These are phyloP conservation scores for Argya squamiceps DNA, from an alignment of 2,797 vertebrate species.

Conservation along the genomic window DNA sequence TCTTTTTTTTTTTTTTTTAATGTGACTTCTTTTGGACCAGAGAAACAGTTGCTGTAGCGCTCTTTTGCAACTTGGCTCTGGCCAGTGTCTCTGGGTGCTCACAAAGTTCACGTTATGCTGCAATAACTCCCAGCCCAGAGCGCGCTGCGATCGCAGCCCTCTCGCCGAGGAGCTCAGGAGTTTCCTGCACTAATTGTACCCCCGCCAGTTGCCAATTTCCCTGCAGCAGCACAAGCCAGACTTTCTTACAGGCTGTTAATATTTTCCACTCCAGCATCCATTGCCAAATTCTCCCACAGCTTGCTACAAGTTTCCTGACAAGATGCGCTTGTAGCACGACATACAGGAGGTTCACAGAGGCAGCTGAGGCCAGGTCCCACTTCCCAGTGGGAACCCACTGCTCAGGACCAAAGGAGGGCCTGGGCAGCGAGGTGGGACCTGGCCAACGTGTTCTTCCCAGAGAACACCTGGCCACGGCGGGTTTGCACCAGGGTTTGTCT, in stretches of 20 bases:
- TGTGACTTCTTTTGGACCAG: conserved; percentile 8
- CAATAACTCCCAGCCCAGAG: neutral
- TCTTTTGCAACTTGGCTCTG: conserved; percentile 57
- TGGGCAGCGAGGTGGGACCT: neutral
- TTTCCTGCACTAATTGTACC: conserved; percentile 63
- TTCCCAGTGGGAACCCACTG: neutral
- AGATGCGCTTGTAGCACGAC: conserved; percentile 38
- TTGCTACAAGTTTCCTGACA: conserved; percentile 70
- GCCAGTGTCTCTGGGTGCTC: neutral
- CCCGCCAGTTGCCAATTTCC: conserved; percentile 62
- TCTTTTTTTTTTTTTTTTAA: neutral
- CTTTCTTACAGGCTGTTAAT: conserved; percentile 69
- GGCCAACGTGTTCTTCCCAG: neutral
- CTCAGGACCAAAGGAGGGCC: neutral
- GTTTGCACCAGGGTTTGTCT: neutral
- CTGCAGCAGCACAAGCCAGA: conserved; percentile 67
- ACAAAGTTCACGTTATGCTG: conserved; percentile 32
- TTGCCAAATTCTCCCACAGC: conserved; percentile 72
- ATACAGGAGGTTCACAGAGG: neutral
- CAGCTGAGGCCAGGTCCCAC: neutral
- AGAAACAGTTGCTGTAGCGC: neutral
- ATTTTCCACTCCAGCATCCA: conserved; percentile 58
- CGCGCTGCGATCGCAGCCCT: neutral
- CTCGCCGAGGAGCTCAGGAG: conserved; percentile 36
- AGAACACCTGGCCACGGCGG: accelerated